A percentile compares a stretch with the other conserved stretches of the same genome.
Evolutionary conservation across 2,797 vertebrate genomes (phyloP).

Genomic region (Anas flavirostris): DNA sequence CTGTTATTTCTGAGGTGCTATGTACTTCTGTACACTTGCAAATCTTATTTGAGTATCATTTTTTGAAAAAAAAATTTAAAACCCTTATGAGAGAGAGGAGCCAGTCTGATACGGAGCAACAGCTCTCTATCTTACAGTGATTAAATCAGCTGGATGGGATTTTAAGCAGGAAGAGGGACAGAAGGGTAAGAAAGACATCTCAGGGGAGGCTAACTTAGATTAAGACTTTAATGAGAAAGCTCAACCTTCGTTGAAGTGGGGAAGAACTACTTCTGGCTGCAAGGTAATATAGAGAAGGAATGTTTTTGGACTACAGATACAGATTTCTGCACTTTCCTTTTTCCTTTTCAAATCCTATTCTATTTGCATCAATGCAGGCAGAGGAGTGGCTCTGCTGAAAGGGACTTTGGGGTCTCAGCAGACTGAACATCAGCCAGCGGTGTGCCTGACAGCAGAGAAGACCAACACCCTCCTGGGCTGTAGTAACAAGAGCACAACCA

Average conservation of each 20-base stretch:
- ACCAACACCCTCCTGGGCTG: neutral
- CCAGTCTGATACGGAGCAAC: neutral
- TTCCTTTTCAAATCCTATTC: neutral
- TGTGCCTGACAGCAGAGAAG: neutral
- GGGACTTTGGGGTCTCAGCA: neutral
- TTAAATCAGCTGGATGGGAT: neutral
- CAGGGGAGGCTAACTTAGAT: neutral
- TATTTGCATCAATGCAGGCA: neutral
- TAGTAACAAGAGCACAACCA: neutral
- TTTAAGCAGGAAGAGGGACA: neutral
- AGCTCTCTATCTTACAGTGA: neutral
- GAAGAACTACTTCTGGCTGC: neutral
- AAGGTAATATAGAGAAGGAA: neutral
- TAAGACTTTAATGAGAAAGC: neutral
- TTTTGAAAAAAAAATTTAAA: neutral
- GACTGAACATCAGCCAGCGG: neutral
- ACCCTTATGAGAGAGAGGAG: neutral
- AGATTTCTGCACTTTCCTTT: neutral
- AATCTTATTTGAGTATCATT: neutral
- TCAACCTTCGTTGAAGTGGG: neutral
- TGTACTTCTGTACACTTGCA: neutral
- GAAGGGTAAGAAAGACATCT: neutral
- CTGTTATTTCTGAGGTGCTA: neutral
- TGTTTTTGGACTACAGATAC: neutral
- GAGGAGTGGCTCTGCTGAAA: neutral